Evolutionary conservation across 2,888 invertebrate genomes (phyloP), one percentile per base, ranked within the genome.

Genomic region (Campoplex nolae): DNA sequence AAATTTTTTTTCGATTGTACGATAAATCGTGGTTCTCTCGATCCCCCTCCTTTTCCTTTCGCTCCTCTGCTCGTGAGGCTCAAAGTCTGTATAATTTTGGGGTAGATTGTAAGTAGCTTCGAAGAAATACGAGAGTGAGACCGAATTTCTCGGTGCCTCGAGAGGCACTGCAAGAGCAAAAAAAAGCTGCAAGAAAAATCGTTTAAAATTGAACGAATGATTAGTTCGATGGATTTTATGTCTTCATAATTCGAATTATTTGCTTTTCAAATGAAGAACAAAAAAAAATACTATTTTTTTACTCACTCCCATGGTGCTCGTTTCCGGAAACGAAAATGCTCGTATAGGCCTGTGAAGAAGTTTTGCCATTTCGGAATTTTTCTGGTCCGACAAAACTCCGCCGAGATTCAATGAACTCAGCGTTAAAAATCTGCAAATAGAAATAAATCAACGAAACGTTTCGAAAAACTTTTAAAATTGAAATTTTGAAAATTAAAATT

Each of bases 51-150:
- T 95, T 84, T 95, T 95, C 16, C 95, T 93, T 3, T 94, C 94
- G 38, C 70, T 85, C 3, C 67, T 67, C 83, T 80, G 89, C 86
- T 18, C 85, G 56, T 86, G 89, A 1, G 88, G 79, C 16, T 92
- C 90, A 51, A 92, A 93, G 54, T 92, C 92, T 11, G 94, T 95
- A 32, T 92, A 95, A 90, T 97, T 97, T 28, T 93, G 95, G 0
- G 97, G 96, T 6, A 96, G 93, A 67, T 93, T 94, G 94, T 97
- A 97, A 92, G 96, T 96, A 0, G 96, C 96, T 91, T 97, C 97
- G 91, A 97, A 97, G 94, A 97, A 97, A 92, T 97, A 97, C 0
- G 97, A 97, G 78, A 97, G 94, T 90, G 97, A 97, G 7, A 97
- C 96, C 92, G 96, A 96, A 89, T 96, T 96, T 88, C 96, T 96